Conservation (phyloP, 2,888 invertebrate species). For the Drosophila kuntzei region DNA sequence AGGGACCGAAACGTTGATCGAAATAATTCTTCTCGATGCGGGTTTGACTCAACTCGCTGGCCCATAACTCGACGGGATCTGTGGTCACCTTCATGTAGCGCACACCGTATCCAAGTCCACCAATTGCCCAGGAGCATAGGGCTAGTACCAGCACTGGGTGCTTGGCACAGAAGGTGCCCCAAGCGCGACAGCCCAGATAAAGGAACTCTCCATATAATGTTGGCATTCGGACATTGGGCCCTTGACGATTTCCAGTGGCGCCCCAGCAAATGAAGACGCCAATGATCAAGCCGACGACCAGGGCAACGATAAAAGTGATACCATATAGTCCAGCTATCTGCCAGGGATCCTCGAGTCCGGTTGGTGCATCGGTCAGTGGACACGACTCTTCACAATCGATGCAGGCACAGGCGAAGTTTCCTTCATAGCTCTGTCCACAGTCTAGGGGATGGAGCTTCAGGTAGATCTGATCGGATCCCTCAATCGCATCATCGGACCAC, state of each 20-base stretch:
- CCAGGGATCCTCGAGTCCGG: conserved; percentile 85
- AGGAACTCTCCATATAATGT: conserved; percentile 82
- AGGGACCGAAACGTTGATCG: conserved; percentile 94
- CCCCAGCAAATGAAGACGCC: conserved; percentile 78
- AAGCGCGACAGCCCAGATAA: conserved; percentile 84
- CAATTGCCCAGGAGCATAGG: conserved; percentile 88
- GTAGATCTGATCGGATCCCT: conserved; percentile 63
- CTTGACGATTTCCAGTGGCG: conserved; percentile 22
- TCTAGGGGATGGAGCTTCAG: conserved; percentile 83
- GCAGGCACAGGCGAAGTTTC: conserved; percentile 90
- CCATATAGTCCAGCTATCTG: conserved; percentile 88
- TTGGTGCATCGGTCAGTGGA: conserved; percentile 86
- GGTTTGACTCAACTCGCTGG: conserved; percentile 92
- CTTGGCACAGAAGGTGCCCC: conserved; percentile 88
- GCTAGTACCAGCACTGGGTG: conserved; percentile 89
- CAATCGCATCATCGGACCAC: conserved; percentile 77
- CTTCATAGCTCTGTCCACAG: conserved; percentile 88
- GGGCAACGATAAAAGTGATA: conserved; percentile 88
- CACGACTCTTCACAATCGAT: conserved; percentile 90
- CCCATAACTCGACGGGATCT: conserved; percentile 97
- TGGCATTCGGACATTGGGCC: conserved; percentile 63
- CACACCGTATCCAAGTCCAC: conserved; percentile 89
- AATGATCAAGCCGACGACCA: conserved; percentile 86
- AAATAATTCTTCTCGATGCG: conserved; percentile 94
- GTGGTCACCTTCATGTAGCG: conserved; percentile 90